Percentiles rank a stretch among this genome's conserved stretches.
These are phyloP conservation scores for Pecten maximus DNA, from an alignment of 2,888 invertebrate genomes.

Conservation along the genomic window DNA sequence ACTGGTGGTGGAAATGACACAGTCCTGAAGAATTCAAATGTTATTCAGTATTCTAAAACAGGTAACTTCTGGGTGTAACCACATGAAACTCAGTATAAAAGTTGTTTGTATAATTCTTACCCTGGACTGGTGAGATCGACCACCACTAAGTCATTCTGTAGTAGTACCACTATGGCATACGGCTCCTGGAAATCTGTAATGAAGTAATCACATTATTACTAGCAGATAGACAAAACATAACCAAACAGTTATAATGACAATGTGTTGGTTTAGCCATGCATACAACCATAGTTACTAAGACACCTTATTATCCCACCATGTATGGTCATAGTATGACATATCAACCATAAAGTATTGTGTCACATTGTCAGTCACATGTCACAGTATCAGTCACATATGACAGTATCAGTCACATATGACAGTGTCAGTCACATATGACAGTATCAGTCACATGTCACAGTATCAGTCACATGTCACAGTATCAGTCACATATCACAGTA, in stretches of 20 bases:
- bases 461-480: too few species aligned
- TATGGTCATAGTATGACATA: background rate
- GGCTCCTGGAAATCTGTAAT: conserved; percentile 95
- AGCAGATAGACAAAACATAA: background rate
- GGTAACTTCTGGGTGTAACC: too few species aligned
- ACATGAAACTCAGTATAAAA: background rate
- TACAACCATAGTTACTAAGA: background rate
- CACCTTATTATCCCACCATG: background rate
- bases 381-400: too few species aligned
- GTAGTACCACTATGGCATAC: conserved; percentile 97
- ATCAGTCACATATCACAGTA: too few species aligned
- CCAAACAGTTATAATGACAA: too few species aligned
- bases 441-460: too few species aligned
- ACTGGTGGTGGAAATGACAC: background rate
- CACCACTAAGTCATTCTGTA: conserved; percentile 98
- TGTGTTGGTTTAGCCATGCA: background rate
- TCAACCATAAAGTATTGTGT: too few species aligned
- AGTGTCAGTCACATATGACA: too few species aligned
- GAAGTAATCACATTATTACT: background rate
- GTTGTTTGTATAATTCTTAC: conserved; percentile 73
- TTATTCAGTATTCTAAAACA: too few species aligned
- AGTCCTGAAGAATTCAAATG: too few species aligned
- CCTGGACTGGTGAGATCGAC: conserved; percentile 97
- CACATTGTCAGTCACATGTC: too few species aligned
- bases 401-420: too few species aligned